Evolutionary conservation across 2,888 invertebrate species (phyloP).

Genomic region (Asteroscopus sphinx): DNA sequence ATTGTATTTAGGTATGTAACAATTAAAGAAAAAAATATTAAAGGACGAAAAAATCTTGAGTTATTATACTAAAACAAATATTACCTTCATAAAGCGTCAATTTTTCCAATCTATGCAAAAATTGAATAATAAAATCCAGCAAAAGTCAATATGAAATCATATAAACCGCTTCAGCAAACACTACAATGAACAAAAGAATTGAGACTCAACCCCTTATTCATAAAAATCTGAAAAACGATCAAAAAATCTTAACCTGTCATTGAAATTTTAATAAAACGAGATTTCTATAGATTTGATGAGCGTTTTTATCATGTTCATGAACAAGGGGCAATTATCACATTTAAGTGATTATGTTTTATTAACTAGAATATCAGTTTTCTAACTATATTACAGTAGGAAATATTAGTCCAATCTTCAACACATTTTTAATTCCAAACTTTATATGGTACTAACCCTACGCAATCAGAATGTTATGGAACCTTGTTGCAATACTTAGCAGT

Average conservation of each 20-base stretch:
- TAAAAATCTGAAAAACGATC: constrained; percentile 37
- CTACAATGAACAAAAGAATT: constrained; percentile 47
- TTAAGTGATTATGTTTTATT: constrained; percentile 70
- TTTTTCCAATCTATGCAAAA: background rate
- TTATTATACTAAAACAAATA: too few species aligned
- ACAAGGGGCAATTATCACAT: constrained; percentile 71
- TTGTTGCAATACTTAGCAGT: too few species aligned
- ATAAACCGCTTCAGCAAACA: constrained; percentile 45
- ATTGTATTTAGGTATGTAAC: too few species aligned
- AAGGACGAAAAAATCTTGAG: too few species aligned
- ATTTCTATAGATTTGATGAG: constrained; percentile 16
- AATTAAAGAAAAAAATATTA: too few species aligned
- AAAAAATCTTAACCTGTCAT: constrained; percentile 27
- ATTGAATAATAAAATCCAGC: background rate
- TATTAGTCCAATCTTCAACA: constrained; percentile 58
- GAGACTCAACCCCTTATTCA: constrained; percentile 37
- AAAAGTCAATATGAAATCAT: constrained; percentile 9
- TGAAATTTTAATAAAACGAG: constrained; percentile 28
- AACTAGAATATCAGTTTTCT: constrained; percentile 64
- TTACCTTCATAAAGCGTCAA: too few species aligned
- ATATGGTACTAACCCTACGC: constrained; percentile 32
- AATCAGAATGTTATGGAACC: constrained; percentile 4
- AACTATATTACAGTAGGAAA: constrained; percentile 67
- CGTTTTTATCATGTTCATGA: constrained; percentile 33
- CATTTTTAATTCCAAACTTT: constrained; percentile 52